Evolutionary conservation across 2,113 vertebrate genomes (phyloP), one percentile per base, ranked within the genome.

Genomic region (Crocuta crocuta): DNA sequence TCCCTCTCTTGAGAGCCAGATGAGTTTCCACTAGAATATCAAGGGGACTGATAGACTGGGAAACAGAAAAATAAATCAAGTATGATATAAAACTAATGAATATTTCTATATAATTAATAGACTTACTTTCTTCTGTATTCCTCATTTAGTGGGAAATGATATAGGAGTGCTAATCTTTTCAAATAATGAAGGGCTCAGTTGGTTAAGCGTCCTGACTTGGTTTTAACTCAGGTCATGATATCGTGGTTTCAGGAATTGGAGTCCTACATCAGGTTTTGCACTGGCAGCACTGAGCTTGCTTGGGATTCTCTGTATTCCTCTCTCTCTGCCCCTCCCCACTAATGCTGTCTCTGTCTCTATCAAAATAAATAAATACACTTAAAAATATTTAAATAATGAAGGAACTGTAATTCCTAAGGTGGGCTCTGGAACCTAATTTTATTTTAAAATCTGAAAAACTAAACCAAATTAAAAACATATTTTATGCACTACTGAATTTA

Each of bases 401-500:
- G 31, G 24, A 21, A 7, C 8, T 58, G 3, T 68, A 65, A 61
- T 50, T 95, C 5, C 17, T 95, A 90, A 90, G 5, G 7, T 45
- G 87, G 5, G 28, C 66, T 95, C 48, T 79, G 1, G 4, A 84
- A 93, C 1, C 23, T 78, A 21, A 26, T 48, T 87, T 39, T 71
- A 70, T 87, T 79, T 94, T 79, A 96, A 63, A 53, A 48, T 70
- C 28, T 80, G 39, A 79, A 85, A 28, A 97, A 86, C 7, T 68
- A 74, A 78, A 24, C 10, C 10, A 93, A 87, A 84, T 33, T 71
- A 26, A 96, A 94, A 91, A 63, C 9, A 33, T 65, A 63, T 24
- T 95, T 83, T 80, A 86, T 24, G 12, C 86, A 33, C 6, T 74
- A 11, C 55, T 87, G 35, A 94, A 94, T 70, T 68, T 94, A 65